Evolutionary conservation across 2,797 vertebrate genomes (phyloP), one percentile per base, ranked within the genome.

Genomic region (Enteromius afrohamiltoni): DNA sequence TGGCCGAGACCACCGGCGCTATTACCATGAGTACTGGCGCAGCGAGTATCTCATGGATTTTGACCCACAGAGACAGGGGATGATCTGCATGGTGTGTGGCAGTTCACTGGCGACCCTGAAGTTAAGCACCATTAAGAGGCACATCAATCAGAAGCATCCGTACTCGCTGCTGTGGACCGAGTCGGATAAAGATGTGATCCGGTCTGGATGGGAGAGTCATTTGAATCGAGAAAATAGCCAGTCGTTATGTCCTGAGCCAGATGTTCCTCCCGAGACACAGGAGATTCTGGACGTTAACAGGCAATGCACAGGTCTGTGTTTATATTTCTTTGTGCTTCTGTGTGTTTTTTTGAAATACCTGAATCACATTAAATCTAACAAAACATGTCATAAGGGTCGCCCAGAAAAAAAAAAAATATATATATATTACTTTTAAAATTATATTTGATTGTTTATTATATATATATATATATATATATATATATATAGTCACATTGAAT

Each of bases 21-120:
- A 98, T 90, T 98, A 98, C 92, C 97, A 98, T 8, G 96, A 96
- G 88, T 96, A 97, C 90, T 98, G 97, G 97, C 94, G 97, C 87
- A 95, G 95, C 34, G 97, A 98, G 89, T 98, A 97, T 92, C 93
- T 98, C 89, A 98, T 98, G 97, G 97, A 97, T 88, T 97, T 97
- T 83, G 97, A 98, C 82, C 93, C 95, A 0, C 94, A 94, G 26
- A 92, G 96, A 40, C 96, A 97, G 0, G 96, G 97, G 60, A 97
- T 98, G 97, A 96, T 98, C 88, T 98, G 97, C 91, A 97, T 98
- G 97, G 97, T 98, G 87, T 98, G 97, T 0, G 97, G 97, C 79
- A 97, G 96, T 88, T 96, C 97, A 2, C 71, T 89, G 75, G 88
- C 88, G 31, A 89, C 88, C 0, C 93, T 98, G 82, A 98, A 98